phyloP scores from a whole-genome alignment of 92 coral and sea anemone genomes.

The Heteractis magnifica region DNA sequence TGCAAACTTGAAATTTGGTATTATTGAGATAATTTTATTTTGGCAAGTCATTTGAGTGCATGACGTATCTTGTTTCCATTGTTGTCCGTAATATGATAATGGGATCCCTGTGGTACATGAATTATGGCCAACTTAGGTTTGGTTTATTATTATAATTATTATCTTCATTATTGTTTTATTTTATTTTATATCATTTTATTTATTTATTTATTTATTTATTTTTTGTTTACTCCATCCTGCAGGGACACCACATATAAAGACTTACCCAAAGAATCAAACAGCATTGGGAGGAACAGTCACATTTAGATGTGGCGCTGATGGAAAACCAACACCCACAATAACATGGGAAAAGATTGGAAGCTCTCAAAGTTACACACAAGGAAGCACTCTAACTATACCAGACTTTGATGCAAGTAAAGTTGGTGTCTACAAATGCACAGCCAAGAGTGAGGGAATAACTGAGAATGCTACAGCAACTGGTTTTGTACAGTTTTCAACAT shows the following conservation, averaged over 20 bases:
- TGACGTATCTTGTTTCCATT: neutral
- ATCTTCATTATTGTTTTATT: no score
- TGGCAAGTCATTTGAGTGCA: neutral
- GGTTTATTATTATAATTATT: neutral
- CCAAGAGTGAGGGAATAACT: constrained; percentile 12
- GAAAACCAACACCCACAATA: constrained; percentile 44
- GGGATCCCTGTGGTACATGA: no score
- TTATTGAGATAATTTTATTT: neutral
- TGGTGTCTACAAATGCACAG: constrained; percentile 54
- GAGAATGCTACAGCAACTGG: constrained; percentile 16
- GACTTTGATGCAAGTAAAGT: constrained; percentile 18
- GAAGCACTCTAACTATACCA: neutral
- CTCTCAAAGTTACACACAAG: neutral
- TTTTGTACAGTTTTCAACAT: constrained; percentile 1
- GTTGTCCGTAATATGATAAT: neutral
- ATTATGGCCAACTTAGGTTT: no score
- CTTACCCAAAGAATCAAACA: neutral
- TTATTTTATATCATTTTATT: neutral
- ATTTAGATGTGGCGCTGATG: constrained; percentile 42
- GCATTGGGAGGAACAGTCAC: constrained; percentile 11
- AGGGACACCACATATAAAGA: neutral
- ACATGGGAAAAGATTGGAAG: constrained; percentile 42
- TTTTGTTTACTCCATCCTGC: no score
- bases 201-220: neutral
- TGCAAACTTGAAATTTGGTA: no score